A percentile compares a stretch with the other conserved stretches of the same genome.
Evolutionary conservation across 2,113 vertebrate genomes (phyloP).

Genomic region (Zapus hudsonius): DNA sequence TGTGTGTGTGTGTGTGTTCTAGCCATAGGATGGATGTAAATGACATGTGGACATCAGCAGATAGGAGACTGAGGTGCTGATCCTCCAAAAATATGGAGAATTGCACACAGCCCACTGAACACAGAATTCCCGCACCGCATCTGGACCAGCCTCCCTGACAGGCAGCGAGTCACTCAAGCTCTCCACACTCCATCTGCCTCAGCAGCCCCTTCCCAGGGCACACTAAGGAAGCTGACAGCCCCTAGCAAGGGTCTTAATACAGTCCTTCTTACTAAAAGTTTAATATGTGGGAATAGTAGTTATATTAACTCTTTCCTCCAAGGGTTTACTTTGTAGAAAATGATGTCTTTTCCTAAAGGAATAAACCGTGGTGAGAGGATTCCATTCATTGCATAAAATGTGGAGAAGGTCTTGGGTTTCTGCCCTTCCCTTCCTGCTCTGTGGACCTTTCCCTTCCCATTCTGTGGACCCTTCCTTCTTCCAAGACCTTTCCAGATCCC

Average conservation of each 20-base stretch:
- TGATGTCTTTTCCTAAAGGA: background rate
- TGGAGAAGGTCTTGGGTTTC: background rate
- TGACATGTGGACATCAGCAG: background rate
- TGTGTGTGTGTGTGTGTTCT: no score
- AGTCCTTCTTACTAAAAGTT: constrained; percentile 7
- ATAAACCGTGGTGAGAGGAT: background rate
- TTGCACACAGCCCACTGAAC: background rate
- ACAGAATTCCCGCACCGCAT: background rate
- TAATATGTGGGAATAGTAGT: background rate
- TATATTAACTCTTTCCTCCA: background rate
- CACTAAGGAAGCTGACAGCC: background rate
- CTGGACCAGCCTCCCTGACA: background rate
- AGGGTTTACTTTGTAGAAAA: background rate
- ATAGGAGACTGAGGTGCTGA: background rate
- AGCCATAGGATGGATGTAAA: background rate
- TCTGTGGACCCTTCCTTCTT: background rate
- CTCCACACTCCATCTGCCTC: background rate
- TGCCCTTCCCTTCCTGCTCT: no score
- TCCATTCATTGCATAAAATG: background rate
- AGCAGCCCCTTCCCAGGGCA: background rate
- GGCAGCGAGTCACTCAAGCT: background rate
- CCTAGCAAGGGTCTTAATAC: background rate
- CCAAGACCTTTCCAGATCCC: background rate
- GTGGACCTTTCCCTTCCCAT: background rate
- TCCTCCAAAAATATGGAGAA: background rate